A percentile compares a stretch with the other conserved stretches of the same genome.
phyloP scores from a whole-genome alignment of 2,797 vertebrate genomes.

The Lepus oiostolus region DNA sequence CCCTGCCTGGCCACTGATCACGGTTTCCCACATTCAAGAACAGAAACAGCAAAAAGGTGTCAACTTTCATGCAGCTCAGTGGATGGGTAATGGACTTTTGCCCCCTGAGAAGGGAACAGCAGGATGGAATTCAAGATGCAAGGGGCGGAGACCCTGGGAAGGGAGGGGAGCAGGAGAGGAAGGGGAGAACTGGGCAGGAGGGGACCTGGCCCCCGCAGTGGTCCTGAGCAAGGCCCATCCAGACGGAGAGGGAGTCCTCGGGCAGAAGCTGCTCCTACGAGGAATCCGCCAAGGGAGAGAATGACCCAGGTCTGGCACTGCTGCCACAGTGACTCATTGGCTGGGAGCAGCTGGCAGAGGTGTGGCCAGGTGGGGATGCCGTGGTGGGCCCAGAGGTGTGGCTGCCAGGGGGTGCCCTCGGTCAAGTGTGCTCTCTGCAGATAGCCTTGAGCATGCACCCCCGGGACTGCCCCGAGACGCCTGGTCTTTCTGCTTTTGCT shows the following conservation, averaged over 20 bases:
- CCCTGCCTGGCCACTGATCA: neutral
- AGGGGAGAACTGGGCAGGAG: too few relatives aligned
- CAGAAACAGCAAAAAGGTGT: neutral
- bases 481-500: neutral
- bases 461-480: neutral
- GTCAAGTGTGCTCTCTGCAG: neutral
- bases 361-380: accelerated
- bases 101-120: neutral
- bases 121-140: too few relatives aligned
- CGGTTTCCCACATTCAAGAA: neutral
- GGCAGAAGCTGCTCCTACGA: neutral
- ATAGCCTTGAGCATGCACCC: neutral
- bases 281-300: neutral
- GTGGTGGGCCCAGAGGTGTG: neutral
- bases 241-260: neutral
- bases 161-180: neutral
- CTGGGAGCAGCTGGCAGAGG: neutral
- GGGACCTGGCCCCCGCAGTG: neutral
- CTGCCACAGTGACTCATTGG: neutral
- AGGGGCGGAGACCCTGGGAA: neutral
- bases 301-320: too few relatives aligned
- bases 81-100: neutral
- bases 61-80: neutral
- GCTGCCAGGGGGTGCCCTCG: neutral
- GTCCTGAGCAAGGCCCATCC: neutral